Evolutionary conservation across 1,140 invertebrate species (phyloP).

Genomic region (Drosophila parvula): DNA sequence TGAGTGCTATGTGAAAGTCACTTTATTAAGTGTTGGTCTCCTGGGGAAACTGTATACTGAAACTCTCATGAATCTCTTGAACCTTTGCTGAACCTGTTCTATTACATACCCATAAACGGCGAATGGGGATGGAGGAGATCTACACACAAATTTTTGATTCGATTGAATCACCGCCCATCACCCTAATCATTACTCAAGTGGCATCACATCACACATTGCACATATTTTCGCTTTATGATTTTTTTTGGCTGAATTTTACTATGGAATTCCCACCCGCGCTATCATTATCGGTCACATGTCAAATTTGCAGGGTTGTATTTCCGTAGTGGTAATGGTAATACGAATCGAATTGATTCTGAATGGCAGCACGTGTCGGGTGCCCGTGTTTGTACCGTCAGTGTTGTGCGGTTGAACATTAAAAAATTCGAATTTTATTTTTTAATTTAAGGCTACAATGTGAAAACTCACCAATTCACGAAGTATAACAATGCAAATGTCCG

Average conservation of each 20-base stretch:
- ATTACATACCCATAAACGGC: constrained; percentile 5
- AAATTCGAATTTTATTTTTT: constrained; percentile 41
- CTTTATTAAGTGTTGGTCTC: constrained; percentile 75
- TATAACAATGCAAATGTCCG: background rate
- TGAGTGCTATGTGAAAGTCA: constrained; percentile 77
- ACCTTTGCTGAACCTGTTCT: background rate
- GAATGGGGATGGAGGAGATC: constrained; percentile 2
- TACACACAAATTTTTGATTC: constrained; percentile 35
- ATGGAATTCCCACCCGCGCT: constrained; percentile 41
- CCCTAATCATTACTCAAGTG: constrained; percentile 67
- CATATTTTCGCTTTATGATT: constrained; percentile 68
- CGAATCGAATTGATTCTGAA: constrained; percentile 79
- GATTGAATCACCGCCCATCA: constrained; percentile 59
- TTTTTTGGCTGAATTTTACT: constrained; percentile 58
- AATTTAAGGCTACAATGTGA: background rate
- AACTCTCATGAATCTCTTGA: constrained; percentile 1
- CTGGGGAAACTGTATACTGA: constrained; percentile 33
- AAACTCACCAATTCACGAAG: background rate
- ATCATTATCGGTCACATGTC: constrained; percentile 54
- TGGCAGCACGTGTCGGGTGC: constrained; percentile 70
- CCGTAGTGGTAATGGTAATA: constrained; percentile 41
- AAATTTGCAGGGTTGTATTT: constrained; percentile 17
- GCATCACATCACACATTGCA: constrained; percentile 70
- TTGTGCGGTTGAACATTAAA: constrained; percentile 48
- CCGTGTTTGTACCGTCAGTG: constrained; percentile 53